phyloP scores from a whole-genome alignment of 2,797 vertebrate species.

The Notamacropus eugenii region DNA sequence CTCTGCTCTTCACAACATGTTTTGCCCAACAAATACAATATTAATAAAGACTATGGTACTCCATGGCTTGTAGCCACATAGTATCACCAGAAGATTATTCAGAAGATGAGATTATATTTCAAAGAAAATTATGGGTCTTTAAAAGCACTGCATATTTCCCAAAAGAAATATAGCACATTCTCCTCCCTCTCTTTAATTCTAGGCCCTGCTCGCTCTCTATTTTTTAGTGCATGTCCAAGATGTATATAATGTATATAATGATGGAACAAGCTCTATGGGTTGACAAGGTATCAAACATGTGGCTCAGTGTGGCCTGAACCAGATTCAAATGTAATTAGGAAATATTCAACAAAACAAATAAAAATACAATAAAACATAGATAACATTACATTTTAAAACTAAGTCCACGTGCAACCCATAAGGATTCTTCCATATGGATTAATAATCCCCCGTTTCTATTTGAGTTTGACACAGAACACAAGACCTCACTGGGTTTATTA shows the following conservation, averaged over 20 bases:
- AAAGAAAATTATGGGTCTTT: not conserved
- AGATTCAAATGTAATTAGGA: not conserved
- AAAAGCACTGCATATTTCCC: not conserved
- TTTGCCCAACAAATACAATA: not conserved
- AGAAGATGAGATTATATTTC: not conserved
- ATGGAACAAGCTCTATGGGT: not conserved
- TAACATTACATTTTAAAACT: not conserved
- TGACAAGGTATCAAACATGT: not conserved
- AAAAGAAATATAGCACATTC: not conserved
- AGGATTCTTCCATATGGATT: not conserved
- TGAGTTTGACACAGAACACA: not conserved
- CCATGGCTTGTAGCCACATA: not conserved
- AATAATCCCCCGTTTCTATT: not conserved
- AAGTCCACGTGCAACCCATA: not conserved
- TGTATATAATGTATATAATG: not conserved
- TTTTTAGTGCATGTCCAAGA: not conserved
- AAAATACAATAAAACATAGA: not conserved
- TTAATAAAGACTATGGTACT: not conserved
- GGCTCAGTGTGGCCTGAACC: not conserved
- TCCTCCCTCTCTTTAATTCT: not conserved
- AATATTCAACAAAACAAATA: not conserved
- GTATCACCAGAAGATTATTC: not conserved
- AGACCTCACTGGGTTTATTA: not conserved
- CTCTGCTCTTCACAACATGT: not conserved
- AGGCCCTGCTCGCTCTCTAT: not conserved